Evolutionary conservation across 2,113 vertebrate genomes (phyloP).

Genomic region (Hiodon alosoides): DNA sequence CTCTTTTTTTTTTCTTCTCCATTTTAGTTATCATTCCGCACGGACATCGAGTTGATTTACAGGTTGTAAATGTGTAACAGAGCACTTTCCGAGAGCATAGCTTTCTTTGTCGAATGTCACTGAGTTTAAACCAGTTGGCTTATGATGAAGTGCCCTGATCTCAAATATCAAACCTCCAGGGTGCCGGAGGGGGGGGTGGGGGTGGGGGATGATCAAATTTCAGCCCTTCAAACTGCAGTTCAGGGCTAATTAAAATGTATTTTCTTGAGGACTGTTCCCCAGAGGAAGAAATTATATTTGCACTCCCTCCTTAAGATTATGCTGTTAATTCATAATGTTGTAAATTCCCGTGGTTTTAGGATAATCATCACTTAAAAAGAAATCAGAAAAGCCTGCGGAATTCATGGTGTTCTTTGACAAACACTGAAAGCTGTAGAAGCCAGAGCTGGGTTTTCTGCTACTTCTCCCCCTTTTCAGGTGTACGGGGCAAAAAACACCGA

Average conservation of each 20-base stretch:
- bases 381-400: not conserved
- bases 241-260: constrained; percentile 69
- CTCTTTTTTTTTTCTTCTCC: not conserved
- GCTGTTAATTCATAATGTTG: constrained; percentile 55
- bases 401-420: constrained; percentile 43
- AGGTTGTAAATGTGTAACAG: not conserved
- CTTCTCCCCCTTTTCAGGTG: constrained; percentile 49
- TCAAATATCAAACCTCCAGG: constrained; percentile 61
- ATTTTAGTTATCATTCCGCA: constrained; percentile 1
- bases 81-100: not conserved
- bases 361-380: not conserved
- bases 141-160: constrained; percentile 69
- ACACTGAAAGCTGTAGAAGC: constrained; percentile 55
- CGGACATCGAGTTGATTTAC: not conserved
- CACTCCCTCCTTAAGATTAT: constrained; percentile 61
- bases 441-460: constrained; percentile 54
- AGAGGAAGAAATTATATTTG: constrained; percentile 53
- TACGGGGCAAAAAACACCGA: constrained; percentile 26
- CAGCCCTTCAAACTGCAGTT: constrained; percentile 60
- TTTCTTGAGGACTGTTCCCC: constrained; percentile 65
- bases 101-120: constrained; percentile 55
- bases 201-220: constrained; percentile 48
- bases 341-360: constrained; percentile 29
- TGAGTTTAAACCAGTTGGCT: constrained; percentile 61
- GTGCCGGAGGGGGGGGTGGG: constrained; percentile 37